These are phyloP conservation scores for Melipona quadrifasciata DNA, from an alignment of 1,140 invertebrate genomes.

Conservation along the genomic window DNA sequence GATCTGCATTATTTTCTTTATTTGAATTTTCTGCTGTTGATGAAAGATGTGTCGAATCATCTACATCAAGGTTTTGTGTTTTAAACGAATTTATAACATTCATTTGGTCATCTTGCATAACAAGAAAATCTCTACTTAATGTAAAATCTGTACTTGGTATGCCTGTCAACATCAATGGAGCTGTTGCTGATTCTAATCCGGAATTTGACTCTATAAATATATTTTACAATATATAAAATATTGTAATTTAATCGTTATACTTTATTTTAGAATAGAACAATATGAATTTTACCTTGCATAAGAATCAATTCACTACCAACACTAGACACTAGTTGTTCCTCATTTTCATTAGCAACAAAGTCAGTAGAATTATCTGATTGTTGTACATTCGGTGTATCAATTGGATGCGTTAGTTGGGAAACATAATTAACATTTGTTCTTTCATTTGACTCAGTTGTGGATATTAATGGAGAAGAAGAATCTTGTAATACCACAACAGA, in stretches of 20 bases:
- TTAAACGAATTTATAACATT: slow-evolving; percentile 77
- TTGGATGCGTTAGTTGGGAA: slow-evolving; percentile 70
- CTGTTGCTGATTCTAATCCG: slow-evolving; percentile 73
- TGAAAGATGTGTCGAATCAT: slow-evolving; percentile 48
- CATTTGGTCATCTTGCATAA: slow-evolving; percentile 80
- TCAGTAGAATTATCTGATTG: slow-evolving; percentile 70
- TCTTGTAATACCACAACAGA: slow-evolving; percentile 82
- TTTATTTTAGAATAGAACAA: background rate
- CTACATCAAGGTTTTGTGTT: slow-evolving; percentile 71
- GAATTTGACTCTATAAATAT: slow-evolving; percentile 68
- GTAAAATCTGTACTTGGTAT: slow-evolving; percentile 77
- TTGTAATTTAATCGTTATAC: background rate
- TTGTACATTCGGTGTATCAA: slow-evolving; percentile 64
- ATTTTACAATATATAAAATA: slow-evolving; percentile 9
- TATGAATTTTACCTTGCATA: slow-evolving; percentile 74
- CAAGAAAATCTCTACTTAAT: slow-evolving; percentile 77
- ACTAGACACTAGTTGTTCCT: slow-evolving; percentile 73
- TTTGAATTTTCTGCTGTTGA: slow-evolving; percentile 66
- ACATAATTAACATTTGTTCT: slow-evolving; percentile 74
- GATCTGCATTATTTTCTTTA: slow-evolving; percentile 55
- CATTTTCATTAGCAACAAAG: slow-evolving; percentile 75
- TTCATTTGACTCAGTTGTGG: slow-evolving; percentile 68
- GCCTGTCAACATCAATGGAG: slow-evolving; percentile 76
- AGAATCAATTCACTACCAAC: slow-evolving; percentile 79
- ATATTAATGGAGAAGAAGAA: slow-evolving; percentile 76